Conservation (phyloP, 2,888 invertebrate species). For the Liopterus haemorrhoidalis region DNA sequence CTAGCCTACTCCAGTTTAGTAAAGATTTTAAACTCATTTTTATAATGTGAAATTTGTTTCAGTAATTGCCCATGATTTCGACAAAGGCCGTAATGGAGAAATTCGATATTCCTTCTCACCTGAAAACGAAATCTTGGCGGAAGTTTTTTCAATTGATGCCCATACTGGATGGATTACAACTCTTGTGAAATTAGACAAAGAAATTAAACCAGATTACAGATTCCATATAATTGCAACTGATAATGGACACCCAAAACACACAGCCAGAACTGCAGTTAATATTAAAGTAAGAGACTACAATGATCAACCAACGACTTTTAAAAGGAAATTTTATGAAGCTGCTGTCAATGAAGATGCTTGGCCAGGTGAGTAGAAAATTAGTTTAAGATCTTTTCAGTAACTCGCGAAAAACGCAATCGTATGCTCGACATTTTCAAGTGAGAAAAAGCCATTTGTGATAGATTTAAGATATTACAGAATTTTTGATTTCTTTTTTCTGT, state of each 20-base stretch:
- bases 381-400: background rate
- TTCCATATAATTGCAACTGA: conserved; percentile 67
- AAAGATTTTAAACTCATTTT: background rate
- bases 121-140: conserved; percentile 51
- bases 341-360: conserved; percentile 63
- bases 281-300: conserved; percentile 76
- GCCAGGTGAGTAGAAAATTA: conserved; percentile 48
- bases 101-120: conserved; percentile 67
- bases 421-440: background rate
- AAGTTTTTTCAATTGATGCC: conserved; percentile 72
- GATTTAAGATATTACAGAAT: too few species aligned
- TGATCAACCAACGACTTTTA: conserved; percentile 73
- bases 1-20: background rate
- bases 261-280: conserved; percentile 63
- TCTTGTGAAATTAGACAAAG: conserved; percentile 61
- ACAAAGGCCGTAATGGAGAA: conserved; percentile 71
- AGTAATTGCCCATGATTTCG: conserved; percentile 54
- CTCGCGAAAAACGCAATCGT: too few species aligned
- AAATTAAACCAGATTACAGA: conserved; percentile 61
- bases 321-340: conserved; percentile 54
- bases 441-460: too few species aligned
- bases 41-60: conserved; percentile 29
- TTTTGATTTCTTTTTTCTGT: too few species aligned
- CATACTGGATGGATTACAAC: conserved; percentile 76
- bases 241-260: conserved; percentile 58